Conservation (phyloP, 2,797 vertebrate species). For the Gephyroberyx darwinii region DNA sequence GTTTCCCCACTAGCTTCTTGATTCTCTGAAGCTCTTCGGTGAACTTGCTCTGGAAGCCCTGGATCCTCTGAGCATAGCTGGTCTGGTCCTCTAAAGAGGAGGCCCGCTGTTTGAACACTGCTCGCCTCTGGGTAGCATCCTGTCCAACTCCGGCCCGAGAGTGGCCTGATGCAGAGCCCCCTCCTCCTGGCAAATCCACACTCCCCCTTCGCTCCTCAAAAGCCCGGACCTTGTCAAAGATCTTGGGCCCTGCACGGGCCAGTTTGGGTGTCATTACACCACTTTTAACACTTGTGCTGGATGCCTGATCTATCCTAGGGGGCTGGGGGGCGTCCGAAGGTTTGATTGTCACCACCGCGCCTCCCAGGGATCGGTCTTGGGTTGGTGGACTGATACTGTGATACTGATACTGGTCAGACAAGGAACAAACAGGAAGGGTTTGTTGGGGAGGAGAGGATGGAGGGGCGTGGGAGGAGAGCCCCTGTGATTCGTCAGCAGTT, state of each 20-base stretch:
- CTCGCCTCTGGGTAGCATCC: constrained; percentile 77
- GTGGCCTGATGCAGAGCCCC: constrained; percentile 68
- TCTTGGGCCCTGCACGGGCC: constrained; percentile 83
- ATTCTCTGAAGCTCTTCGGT: constrained; percentile 91
- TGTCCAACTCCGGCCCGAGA: constrained; percentile 79
- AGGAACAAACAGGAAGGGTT: constrained; percentile 44
- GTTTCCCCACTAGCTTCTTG: constrained; percentile 88
- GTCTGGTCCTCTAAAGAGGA: constrained; percentile 90
- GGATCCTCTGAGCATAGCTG: constrained; percentile 82
- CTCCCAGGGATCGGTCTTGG: constrained; percentile 74
- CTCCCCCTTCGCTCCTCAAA: constrained; percentile 87
- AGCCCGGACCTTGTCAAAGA: constrained; percentile 88
- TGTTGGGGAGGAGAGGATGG: constrained; percentile 56
- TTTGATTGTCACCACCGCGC: constrained; percentile 80
- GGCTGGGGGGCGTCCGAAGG: constrained; percentile 70
- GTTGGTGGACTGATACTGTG: constrained; percentile 72
- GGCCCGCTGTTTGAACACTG: constrained; percentile 88
- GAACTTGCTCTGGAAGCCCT: constrained; percentile 90
- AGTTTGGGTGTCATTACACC: constrained; percentile 83
- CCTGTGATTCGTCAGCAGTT: constrained; percentile 48
- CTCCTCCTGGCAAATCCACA: constrained; percentile 40
- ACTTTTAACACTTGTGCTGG: constrained; percentile 75
- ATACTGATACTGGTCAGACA: constrained; percentile 65
- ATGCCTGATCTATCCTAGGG: constrained; percentile 77
- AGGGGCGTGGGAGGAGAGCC: constrained; percentile 33